Evolutionary conservation across 2,888 invertebrate genomes (phyloP).

Genomic region (Zhuqinia jingwanae): DNA sequence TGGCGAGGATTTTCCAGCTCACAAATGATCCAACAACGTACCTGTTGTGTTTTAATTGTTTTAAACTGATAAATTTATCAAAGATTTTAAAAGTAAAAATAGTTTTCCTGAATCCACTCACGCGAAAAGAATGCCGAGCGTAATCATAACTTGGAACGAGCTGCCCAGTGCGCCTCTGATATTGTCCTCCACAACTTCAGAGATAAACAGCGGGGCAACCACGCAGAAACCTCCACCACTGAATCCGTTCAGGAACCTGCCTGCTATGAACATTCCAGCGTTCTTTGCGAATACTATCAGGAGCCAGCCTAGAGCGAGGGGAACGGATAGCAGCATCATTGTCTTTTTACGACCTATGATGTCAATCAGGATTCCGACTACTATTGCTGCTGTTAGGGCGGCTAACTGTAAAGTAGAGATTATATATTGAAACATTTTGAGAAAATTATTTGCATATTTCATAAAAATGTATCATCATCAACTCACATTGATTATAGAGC

Average conservation of each 20-base stretch:
- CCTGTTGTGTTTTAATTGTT: too few relatives aligned
- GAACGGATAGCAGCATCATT: slow-evolving; percentile 75
- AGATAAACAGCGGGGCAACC: slow-evolving; percentile 91
- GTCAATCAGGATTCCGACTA: slow-evolving; percentile 74
- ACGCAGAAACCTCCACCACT: slow-evolving; percentile 80
- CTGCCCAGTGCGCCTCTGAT: slow-evolving; percentile 93
- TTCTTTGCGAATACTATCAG: slow-evolving; percentile 88
- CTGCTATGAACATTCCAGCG: slow-evolving; percentile 88
- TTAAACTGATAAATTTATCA: too few relatives aligned
- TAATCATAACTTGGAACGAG: slow-evolving; percentile 92
- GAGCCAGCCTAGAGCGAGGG: slow-evolving; percentile 85
- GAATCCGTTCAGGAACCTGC: slow-evolving; percentile 86
- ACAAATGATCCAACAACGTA: slow-evolving; percentile 88
- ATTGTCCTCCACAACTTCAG: slow-evolving; percentile 91
- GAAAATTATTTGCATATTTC: too few relatives aligned
- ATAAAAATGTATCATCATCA: too few relatives aligned
- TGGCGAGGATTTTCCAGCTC: slow-evolving; percentile 85
- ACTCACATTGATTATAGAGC: slow-evolving; percentile 68
- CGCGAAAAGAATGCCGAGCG: slow-evolving; percentile 77
- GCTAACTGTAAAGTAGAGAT: slow-evolving; percentile 66
- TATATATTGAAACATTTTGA: too few relatives aligned
- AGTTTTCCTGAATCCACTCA: not conserved
- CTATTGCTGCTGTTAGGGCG: slow-evolving; percentile 74
- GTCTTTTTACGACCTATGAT: slow-evolving; percentile 76
- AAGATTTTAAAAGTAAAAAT: too few relatives aligned